Conservation (phyloP, 2,888 invertebrate species). For the Drymonia ruficornis region DNA sequence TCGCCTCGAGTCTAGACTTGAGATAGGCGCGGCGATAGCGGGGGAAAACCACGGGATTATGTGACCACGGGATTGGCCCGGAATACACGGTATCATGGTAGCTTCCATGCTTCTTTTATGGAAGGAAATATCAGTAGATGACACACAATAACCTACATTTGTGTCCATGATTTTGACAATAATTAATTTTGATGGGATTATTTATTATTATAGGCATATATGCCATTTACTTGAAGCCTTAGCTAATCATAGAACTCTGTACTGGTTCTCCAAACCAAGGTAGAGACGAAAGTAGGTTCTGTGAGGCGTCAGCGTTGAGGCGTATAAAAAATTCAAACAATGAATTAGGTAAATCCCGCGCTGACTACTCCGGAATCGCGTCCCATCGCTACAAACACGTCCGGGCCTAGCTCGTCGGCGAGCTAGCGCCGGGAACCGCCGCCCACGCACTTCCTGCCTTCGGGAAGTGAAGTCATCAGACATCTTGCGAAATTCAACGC, state of each 20-base stretch:
- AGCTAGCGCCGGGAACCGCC: constrained; percentile 10
- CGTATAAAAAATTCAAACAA: too few relatives aligned
- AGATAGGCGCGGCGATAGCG: constrained; percentile 11
- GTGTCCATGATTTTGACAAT: too few relatives aligned
- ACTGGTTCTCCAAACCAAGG: too few relatives aligned
- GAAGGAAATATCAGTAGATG: too few relatives aligned
- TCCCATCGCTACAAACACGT: constrained; percentile 5
- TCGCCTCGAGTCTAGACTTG: constrained; percentile 21
- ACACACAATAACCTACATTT: too few relatives aligned
- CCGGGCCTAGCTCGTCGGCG: constrained; percentile 6
- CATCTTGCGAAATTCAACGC: constrained; percentile 8
- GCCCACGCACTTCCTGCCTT: constrained; percentile 18
- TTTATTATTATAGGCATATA: too few relatives aligned
- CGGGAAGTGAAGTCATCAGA: constrained; percentile 13
- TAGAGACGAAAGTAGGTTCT: too few relatives aligned
- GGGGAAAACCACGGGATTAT: background rate
- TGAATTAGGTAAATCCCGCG: background rate
- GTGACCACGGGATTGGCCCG: background rate
- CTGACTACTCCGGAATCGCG: background rate
- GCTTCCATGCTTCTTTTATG: too few relatives aligned
- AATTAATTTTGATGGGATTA: too few relatives aligned
- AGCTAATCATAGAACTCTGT: too few relatives aligned
- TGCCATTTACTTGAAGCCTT: too few relatives aligned
- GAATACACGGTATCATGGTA: background rate
- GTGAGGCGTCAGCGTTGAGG: too few relatives aligned